Evolutionary conservation across 2,113 vertebrate genomes (phyloP), one percentile per base, ranked within the genome.

Genomic region (Shinisaurus crocodilurus): DNA sequence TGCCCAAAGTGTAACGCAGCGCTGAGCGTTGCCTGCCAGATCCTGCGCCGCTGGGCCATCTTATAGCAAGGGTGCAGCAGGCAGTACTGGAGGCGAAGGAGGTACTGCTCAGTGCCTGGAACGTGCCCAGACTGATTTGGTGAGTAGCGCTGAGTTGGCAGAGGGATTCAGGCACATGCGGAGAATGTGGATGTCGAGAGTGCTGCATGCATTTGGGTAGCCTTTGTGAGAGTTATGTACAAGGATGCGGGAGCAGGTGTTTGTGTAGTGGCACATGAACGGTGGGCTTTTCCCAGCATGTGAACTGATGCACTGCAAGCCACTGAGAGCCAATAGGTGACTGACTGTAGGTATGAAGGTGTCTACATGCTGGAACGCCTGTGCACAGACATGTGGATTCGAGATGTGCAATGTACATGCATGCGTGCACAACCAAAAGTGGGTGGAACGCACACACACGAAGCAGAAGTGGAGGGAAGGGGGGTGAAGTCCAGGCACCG

Each of bases 151-250:
- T 79, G 57, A 16, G 57, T 48, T 48, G 70, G 34, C 63, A 29
- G 67, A 65, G 34, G 85, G 43, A 23, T 34, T 60, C 63, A 57
- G 60, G 70, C 25, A 67, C 79, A 63, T 69, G 70, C 75, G 60
- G 82, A 85, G 65, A 67, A 27, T 77, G 60, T 16, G 16, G 88
- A 37, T 89, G 88, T n/a, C 82, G 48, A 67, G 82, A 89, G 60
- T 77, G 32, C 90, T 54, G n/a, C 81, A 67, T 82, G 86, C 72
- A 69, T 77, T 43, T 34, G 43, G 32, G 40, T 82, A 37, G 65
- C 29, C 20, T 34, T 25, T 18, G n/a, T 69, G 60, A 12, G 16
- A 50, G 27, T 27, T 34, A 74, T 25, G 27, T 43, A 72, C 50
- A 72, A 27, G n/a, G 29, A 63, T 23, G 76, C 23, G 23, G 37